Base-by-base conservation (phyloP, 2,113 vertebrate species). In the Helogale parvula region DNA sequence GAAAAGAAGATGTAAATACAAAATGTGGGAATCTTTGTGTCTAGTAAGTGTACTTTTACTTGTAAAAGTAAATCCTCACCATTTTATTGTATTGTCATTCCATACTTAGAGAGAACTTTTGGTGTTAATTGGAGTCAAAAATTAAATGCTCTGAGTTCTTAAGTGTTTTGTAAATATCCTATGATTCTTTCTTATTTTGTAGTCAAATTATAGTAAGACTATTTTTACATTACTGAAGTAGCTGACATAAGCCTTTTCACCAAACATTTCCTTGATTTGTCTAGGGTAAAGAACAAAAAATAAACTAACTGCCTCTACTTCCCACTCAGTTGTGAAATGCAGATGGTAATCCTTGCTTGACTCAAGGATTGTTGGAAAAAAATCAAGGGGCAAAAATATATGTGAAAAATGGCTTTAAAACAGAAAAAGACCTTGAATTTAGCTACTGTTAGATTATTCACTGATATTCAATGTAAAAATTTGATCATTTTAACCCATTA, bases 341-440 rank as follows among this genome's bases (percentile, higher is more conserved):
- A 97, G 81, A 96, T 96, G 97, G 96, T 80, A 80, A 84, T 63
- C 9, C 81, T 93, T 96, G 85, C 89, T 71, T 71, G n/a, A 17
- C 65, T 97, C 92, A 69, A 97, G 27, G 50, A 84, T 41, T 93
- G 72, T 84, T 97, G 74, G 69, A 97, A 96, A 97, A 96, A 83
- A 91, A 81, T 71, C 12, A 57, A 93, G 8, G 41, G 14, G 63
- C 13, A 93, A 90, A 25, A 88, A 68, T 72, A 84, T 17, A 72
- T 72, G 79, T 71, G 45, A 96, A 91, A 86, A 94, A 84, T 81
- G 38, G 11, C 71, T 97, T 87, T 76, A 47, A 96, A 83, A 93
- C 21, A 79, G 21, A 95, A 74, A 19, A 81, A 93, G 29, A 72
- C 33, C 7, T 35, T 83, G n/a, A 95, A 74, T 47, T 93, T 35